Evolutionary conservation across 2,113 vertebrate genomes (phyloP).

Genomic region (Halcyon malimbica): DNA sequence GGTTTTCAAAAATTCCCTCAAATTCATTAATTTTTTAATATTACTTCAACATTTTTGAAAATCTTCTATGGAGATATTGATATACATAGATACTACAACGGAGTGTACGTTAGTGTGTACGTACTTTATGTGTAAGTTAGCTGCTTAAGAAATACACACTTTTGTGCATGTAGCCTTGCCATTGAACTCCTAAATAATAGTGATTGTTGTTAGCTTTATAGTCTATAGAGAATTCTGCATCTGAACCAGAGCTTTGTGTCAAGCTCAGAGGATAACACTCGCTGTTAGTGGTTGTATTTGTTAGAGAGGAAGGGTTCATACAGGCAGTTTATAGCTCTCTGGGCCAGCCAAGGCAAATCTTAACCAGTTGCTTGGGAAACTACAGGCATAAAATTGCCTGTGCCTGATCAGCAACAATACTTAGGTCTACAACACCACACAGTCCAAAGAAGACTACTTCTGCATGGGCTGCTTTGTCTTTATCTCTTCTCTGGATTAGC

Average conservation of each 20-base stretch:
- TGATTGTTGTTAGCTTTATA: accelerated
- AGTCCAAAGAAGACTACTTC: background rate
- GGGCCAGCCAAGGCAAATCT: background rate
- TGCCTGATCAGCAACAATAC: background rate
- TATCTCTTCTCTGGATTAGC: background rate
- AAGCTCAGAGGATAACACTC: background rate
- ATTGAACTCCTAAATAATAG: background rate
- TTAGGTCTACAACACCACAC: background rate
- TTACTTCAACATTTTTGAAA: background rate
- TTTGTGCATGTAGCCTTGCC: background rate
- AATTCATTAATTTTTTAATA: background rate
- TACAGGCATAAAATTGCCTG: background rate
- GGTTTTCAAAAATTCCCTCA: background rate
- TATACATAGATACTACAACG: background rate
- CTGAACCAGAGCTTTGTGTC: background rate
- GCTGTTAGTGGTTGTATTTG: background rate
- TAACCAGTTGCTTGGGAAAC: background rate
- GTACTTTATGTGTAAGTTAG: background rate
- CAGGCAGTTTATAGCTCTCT: background rate
- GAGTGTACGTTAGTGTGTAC: too few relatives aligned
- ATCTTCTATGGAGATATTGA: background rate
- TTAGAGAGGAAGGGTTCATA: background rate
- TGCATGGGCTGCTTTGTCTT: background rate
- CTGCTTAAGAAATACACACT: background rate
- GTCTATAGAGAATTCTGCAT: background rate